Conservation (phyloP, 2,888 invertebrate species). For the Liodrosophila aerea region DNA sequence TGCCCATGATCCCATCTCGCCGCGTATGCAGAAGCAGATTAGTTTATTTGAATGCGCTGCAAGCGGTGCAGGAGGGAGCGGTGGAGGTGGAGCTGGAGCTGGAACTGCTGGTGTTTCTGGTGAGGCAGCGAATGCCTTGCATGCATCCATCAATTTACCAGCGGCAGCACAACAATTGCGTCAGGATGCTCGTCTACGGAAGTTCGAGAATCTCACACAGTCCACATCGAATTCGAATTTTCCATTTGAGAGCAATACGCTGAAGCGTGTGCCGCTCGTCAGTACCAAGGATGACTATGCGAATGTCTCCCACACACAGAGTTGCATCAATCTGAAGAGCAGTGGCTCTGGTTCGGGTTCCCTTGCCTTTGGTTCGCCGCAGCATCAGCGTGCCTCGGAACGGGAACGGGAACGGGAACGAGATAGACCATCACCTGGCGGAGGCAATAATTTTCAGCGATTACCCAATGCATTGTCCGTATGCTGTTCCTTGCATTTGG, state of each 20-base stretch:
- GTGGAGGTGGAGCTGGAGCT: too few relatives aligned
- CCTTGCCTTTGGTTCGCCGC: constrained; percentile 52
- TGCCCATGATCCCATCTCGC: constrained; percentile 77
- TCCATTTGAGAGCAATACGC: constrained; percentile 79
- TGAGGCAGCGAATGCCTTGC: constrained; percentile 41
- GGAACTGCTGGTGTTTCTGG: constrained; percentile 6
- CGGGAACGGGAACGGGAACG: neutral
- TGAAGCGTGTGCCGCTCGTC: constrained; percentile 67
- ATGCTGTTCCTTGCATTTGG: constrained; percentile 36
- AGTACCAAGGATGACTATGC: constrained; percentile 65
- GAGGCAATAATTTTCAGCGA: constrained; percentile 22
- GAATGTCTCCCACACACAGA: constrained; percentile 74
- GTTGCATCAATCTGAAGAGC: constrained; percentile 78
- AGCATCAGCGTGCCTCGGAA: constrained; percentile 43
- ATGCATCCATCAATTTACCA: constrained; percentile 77
- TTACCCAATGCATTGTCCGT: constrained; percentile 44
- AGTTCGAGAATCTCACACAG: constrained; percentile 79
- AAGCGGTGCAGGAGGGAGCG: too few relatives aligned
- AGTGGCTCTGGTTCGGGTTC: constrained; percentile 31
- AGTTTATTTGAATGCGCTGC: constrained; percentile 76
- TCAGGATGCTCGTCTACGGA: constrained; percentile 77
- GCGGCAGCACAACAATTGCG: constrained; percentile 68
- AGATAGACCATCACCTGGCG: neutral
- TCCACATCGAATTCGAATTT: constrained; percentile 81
- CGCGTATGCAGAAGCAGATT: constrained; percentile 80